A percentile compares a stretch with the other conserved stretches of the same genome.
Conservation (phyloP, 2,113 vertebrate species). For the Varanus komodoensis region DNA sequence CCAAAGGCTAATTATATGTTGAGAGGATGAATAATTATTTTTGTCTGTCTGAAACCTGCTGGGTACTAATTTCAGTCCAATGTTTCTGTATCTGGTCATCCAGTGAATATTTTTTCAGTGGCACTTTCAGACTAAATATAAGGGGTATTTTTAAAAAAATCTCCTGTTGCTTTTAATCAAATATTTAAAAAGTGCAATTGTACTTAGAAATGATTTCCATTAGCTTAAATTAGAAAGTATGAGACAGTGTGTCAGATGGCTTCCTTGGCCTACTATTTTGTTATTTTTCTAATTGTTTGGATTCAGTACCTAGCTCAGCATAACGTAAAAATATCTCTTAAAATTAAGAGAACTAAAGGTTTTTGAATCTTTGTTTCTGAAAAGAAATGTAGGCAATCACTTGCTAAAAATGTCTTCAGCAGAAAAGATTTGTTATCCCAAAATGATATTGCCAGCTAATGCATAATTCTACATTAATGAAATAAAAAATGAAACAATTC, state of each 20-base stretch:
- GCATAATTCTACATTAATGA: constrained; percentile 51
- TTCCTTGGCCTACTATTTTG: background rate
- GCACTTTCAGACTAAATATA: background rate
- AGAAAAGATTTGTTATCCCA: constrained; percentile 20
- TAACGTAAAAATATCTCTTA: background rate
- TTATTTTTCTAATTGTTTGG: background rate
- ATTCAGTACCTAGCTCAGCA: background rate
- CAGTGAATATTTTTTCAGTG: background rate
- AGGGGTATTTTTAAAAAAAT: background rate
- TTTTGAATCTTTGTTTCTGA: background rate
- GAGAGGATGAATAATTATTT: background rate
- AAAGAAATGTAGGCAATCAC: background rate
- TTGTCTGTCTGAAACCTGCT: background rate
- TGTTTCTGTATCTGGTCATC: background rate
- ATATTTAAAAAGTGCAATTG: background rate
- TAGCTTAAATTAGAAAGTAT: no score
- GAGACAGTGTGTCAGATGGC: background rate
- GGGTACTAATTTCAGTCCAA: background rate
- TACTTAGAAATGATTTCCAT: background rate
- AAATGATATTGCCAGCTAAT: constrained; percentile 53
- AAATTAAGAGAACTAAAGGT: background rate
- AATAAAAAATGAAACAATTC: constrained; percentile 16
- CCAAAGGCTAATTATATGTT: background rate
- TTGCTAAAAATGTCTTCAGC: background rate
- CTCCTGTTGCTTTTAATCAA: background rate